These are phyloP conservation scores for Pardosa pseudoannulata DNA, from an alignment of 2,888 invertebrate genomes.

Conservation along the genomic window DNA sequence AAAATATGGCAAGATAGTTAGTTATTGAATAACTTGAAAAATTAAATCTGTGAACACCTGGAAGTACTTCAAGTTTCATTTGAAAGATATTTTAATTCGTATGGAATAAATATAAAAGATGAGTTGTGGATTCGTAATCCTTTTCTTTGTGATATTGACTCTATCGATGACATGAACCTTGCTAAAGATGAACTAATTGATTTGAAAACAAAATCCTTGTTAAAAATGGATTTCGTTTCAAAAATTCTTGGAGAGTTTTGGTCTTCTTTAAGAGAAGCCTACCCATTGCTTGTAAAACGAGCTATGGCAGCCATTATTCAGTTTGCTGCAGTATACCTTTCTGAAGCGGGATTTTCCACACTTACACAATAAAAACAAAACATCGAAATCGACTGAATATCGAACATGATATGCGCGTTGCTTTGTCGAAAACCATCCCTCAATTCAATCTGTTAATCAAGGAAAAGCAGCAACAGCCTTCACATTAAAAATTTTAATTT, in stretches of 20 bases:
- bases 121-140: conserved; percentile 3
- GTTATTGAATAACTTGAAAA: conserved; percentile 27
- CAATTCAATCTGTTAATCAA: conserved; percentile 50
- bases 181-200: conserved; percentile 17
- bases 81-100: conserved; percentile 28
- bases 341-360: conserved; percentile 39
- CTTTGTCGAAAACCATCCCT: conserved; percentile 55
- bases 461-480: conserved; percentile 56
- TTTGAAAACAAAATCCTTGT: conserved; percentile 17
- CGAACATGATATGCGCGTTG: conserved; percentile 50
- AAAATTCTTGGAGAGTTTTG: conserved; percentile 7
- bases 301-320: conserved; percentile 59
- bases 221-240: conserved; percentile 16
- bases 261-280: conserved; percentile 48
- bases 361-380: conserved; percentile 54
- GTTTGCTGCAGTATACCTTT: conserved; percentile 53
- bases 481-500: conserved; percentile 52
- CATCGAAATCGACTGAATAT: conserved; percentile 57
- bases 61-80: conserved; percentile 26
- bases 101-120: conserved; percentile 5
- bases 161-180: conserved; percentile 21
- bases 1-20: conserved; percentile 20
- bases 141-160: conserved; percentile 21
- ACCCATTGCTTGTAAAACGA: conserved; percentile 58
- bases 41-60: conserved; percentile 24